These are phyloP conservation scores for Apostichopus californicus DNA, from an alignment of 35 echinoderm and acorn worm genomes.

Conservation along the genomic window DNA sequence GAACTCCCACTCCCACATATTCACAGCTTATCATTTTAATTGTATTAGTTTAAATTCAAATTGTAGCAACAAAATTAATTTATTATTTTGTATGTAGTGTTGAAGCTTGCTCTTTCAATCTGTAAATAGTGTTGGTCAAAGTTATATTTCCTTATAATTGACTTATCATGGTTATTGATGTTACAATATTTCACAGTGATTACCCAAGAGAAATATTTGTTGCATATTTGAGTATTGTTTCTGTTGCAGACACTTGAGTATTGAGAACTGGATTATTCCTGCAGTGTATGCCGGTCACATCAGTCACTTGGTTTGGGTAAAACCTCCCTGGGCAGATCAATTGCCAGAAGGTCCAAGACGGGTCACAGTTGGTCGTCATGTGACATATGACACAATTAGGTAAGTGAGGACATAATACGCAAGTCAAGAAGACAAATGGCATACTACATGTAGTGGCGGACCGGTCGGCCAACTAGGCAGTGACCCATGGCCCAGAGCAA, in stretches of 20 bases:
- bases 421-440: no score
- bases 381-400: constrained; percentile 77
- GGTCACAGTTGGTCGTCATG: constrained; percentile 70
- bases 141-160: no score
- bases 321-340: constrained; percentile 97
- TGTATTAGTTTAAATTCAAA: neutral
- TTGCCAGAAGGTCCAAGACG: constrained; percentile 68
- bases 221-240: neutral
- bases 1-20: no score
- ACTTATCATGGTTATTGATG: no score
- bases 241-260: constrained; percentile 62
- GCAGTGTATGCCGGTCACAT: constrained; percentile 84
- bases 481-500: no score
- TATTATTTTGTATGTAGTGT: no score
- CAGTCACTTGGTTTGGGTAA: constrained; percentile 80
- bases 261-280: constrained; percentile 96
- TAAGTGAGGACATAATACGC: constrained; percentile 12
- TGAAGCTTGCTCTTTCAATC: no score
- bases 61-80: neutral
- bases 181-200: no score
- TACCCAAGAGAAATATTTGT: no score
- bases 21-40: neutral
- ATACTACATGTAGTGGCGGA: no score
- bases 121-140: no score
- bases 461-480: no score